phyloP scores from a whole-genome alignment of 2,888 invertebrate species.

The Cephus rjabovi region DNA sequence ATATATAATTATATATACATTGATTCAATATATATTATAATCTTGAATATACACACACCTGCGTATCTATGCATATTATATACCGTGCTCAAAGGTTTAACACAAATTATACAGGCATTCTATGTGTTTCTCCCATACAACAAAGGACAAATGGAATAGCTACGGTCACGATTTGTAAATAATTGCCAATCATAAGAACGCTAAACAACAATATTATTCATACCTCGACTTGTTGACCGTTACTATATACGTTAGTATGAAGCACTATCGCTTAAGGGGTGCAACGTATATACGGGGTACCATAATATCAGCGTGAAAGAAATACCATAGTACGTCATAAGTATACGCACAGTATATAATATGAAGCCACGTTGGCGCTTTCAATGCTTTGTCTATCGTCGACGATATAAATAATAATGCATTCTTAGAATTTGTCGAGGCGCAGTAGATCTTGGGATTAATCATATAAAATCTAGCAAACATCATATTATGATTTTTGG shows the following conservation, averaged over 20 bases:
- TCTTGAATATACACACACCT: too few relatives aligned
- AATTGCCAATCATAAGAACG: neutral
- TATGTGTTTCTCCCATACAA: neutral
- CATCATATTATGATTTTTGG: neutral
- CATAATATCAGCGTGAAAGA: conserved; percentile 13
- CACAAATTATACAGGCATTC: neutral
- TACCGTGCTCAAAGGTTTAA: neutral
- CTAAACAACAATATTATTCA: neutral
- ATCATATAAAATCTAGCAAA: neutral
- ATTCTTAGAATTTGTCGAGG: neutral
- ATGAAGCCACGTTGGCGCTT: neutral
- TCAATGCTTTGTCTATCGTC: neutral
- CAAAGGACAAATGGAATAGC: neutral
- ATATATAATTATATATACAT: too few relatives aligned
- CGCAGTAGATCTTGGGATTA: neutral
- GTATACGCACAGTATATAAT: neutral
- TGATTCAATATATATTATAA: too few relatives aligned
- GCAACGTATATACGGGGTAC: conserved; percentile 10
- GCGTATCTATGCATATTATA: too few relatives aligned
- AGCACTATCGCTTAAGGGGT: neutral
- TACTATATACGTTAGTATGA: neutral
- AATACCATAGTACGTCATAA: conserved; percentile 4
- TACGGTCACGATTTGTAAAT: neutral
- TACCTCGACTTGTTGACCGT: neutral
- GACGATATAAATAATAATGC: neutral